Evolutionary conservation across 2,888 invertebrate species (phyloP).

Genomic region (Cryptocephalus moraei): DNA sequence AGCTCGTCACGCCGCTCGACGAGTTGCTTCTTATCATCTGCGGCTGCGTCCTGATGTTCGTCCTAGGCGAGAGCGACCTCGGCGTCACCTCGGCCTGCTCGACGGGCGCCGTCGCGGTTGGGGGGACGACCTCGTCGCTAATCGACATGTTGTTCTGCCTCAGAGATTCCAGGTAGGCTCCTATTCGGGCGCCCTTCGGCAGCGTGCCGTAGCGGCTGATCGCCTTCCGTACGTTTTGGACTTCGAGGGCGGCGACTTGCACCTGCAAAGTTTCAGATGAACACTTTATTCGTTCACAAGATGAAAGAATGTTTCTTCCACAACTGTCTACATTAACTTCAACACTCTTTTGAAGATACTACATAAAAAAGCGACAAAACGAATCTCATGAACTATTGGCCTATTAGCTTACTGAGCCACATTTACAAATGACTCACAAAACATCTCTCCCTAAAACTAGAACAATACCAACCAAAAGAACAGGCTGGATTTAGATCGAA

Average conservation of each 20-base stretch:
- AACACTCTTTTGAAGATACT: too few relatives aligned
- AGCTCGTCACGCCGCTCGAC: slow-evolving; percentile 68
- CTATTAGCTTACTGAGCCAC: too few relatives aligned
- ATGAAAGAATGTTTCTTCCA: too few relatives aligned
- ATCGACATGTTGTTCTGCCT: slow-evolving; percentile 60
- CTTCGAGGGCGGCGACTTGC: slow-evolving; percentile 87
- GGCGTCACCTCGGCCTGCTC: slow-evolving; percentile 36
- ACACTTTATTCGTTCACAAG: background rate
- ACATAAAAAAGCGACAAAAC: too few relatives aligned
- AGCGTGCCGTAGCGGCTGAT: slow-evolving; percentile 93
- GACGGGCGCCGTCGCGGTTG: slow-evolving; percentile 23
- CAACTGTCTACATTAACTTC: too few relatives aligned
- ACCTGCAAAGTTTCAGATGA: slow-evolving; percentile 38
- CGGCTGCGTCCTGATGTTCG: slow-evolving; percentile 53
- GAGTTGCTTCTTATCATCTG: slow-evolving; percentile 88
- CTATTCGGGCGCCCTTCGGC: slow-evolving; percentile 93
- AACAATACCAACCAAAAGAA: too few relatives aligned
- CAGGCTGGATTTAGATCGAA: too few relatives aligned
- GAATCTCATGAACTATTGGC: too few relatives aligned
- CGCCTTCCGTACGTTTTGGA: slow-evolving; percentile 89
- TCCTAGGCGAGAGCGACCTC: slow-evolving; percentile 55
- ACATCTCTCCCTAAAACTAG: too few relatives aligned
- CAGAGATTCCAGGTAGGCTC: slow-evolving; percentile 90
- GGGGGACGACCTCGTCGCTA: slow-evolving; percentile 30
- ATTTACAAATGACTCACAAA: too few relatives aligned